phyloP scores from a whole-genome alignment of 2,797 vertebrate species.

The Peromyscus melanophrys region DNA sequence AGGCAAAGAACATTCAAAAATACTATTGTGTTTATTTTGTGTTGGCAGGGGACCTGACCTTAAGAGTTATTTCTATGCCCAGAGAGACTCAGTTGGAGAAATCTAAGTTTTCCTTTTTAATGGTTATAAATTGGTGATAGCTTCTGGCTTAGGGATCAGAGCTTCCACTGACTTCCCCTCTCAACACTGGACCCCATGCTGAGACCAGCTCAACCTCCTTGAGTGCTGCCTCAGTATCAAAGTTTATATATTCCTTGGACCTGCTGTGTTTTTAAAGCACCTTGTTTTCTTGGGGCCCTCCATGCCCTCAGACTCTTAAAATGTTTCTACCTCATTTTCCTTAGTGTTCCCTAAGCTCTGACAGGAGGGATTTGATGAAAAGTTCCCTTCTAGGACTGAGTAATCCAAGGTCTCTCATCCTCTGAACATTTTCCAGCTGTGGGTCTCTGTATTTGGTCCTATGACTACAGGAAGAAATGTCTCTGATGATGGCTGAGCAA shows the following conservation, averaged over 20 bases:
- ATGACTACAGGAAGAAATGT: not conserved
- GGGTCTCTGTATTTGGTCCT: too few relatives aligned
- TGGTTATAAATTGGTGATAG: not conserved
- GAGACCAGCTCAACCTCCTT: not conserved
- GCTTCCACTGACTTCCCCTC: not conserved
- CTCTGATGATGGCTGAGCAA: not conserved
- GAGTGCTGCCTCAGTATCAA: not conserved
- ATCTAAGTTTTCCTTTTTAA: not conserved
- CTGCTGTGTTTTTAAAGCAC: not conserved
- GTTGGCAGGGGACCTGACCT: not conserved
- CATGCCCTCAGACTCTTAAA: not conserved
- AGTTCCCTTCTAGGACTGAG: not conserved
- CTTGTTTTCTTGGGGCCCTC: not conserved
- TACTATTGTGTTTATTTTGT: not conserved
- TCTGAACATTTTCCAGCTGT: not conserved
- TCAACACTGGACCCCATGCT: not conserved
- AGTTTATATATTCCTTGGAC: too few relatives aligned
- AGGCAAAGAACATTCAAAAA: not conserved
- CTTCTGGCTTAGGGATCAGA: too few relatives aligned
- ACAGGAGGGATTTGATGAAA: not conserved
- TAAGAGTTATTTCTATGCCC: not conserved
- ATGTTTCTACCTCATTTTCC: not conserved
- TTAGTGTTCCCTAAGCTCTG: not conserved
- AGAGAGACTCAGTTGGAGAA: not conserved
- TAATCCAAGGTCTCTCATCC: not conserved